Conservation (phyloP, 2,888 invertebrate species). For the Xestia rhomboidea region DNA sequence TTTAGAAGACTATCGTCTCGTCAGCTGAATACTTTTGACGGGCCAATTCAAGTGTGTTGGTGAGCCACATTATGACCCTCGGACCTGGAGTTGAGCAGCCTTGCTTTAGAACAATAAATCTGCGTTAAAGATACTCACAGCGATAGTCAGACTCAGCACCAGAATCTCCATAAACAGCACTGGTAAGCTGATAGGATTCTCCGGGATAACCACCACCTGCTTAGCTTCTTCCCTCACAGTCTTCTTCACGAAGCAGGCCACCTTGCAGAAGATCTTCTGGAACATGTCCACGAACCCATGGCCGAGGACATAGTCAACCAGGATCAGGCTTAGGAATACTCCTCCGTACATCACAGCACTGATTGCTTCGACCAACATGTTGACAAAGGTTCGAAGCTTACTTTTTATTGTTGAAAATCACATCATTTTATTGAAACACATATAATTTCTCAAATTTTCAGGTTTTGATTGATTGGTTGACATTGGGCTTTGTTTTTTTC, state of each 20-base stretch:
- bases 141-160: constrained; percentile 74
- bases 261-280: constrained; percentile 73
- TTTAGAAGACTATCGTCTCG: not conserved
- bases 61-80: not conserved
- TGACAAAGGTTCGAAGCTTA: constrained; percentile 46
- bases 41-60: not conserved
- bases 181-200: constrained; percentile 72
- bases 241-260: constrained; percentile 76
- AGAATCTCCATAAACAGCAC: constrained; percentile 77
- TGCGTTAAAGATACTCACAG: constrained; percentile 71
- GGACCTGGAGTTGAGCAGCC: not conserved
- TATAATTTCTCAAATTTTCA: constrained; percentile 58
- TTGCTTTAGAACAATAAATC: not conserved
- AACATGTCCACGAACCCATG: constrained; percentile 79
- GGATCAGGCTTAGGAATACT: constrained; percentile 75
- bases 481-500: constrained; percentile 34
- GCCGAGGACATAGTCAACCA: constrained; percentile 79
- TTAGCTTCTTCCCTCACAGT: constrained; percentile 75
- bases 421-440: constrained; percentile 60
- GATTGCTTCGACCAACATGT: constrained; percentile 71
- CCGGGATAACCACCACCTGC: constrained; percentile 51
- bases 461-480: constrained; percentile 30
- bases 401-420: constrained; percentile 41
- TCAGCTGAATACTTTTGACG: not conserved
- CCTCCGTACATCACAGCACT: constrained; percentile 68